Base-by-base conservation (phyloP, 2,888 invertebrate species). In the Thymelicus acteon region DNA sequence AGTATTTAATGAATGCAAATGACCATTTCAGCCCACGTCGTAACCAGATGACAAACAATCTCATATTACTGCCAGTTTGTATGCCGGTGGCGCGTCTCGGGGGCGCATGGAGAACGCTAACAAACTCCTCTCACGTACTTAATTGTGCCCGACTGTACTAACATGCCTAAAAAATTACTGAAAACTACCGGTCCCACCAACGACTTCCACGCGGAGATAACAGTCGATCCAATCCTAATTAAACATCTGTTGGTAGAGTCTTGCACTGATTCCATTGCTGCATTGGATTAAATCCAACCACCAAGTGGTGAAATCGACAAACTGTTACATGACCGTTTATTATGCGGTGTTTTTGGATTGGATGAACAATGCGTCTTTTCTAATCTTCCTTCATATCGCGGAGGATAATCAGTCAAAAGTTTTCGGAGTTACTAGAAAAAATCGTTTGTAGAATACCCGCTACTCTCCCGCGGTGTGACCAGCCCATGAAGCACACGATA, bases 81-180 rank as follows among this genome's bases (percentile, higher is more conserved):
- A 80, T 80, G 75, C 79, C 39, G 72, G 31, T 31, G 58, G 71
- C 78, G 75, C 75, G 15, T 48, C 63, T n/a, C 48, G 31, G n/a
- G 48, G 54, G 6, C 47, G 48, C 57, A 19, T 47, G 19, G 57
- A 57, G 13, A 13, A 24, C 15, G 54, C 58, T 63, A 69, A 57
- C 57, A 63, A 69, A 85, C 77, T 83, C 83, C 71, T 68, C 80
- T 84, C 89, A 89, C 89, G 89, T 88, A 76, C 83, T 82, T 88
- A 89, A 89, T 89, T 88, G 88, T 82, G 77, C 78, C 72, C 72
- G 72, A 31, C 58, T 58, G 58, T 63, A 58, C 63, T 69, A 40
- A 69, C 69, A 58, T 70, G 63, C 72, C 73, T 71, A 69, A 69
- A 69, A 69, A 69, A 48, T 54, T 15, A 48, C 57, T 63, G 60